Conservation (phyloP, 2,797 vertebrate genomes). For the Fratercula arctica region DNA sequence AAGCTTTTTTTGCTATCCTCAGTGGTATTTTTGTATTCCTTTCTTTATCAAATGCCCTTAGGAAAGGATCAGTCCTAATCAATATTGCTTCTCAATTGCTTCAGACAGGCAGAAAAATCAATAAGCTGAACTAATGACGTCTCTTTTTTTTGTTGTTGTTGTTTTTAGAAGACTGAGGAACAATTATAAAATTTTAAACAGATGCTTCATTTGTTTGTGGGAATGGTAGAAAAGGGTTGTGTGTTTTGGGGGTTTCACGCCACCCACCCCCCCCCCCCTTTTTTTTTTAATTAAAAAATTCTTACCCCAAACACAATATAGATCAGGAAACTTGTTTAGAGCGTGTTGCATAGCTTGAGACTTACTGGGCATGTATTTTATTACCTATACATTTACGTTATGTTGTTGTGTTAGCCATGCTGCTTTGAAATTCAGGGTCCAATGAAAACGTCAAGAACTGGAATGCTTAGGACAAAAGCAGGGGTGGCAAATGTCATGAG, state of each 20-base stretch:
- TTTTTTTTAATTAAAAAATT: neutral
- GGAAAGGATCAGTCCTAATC: constrained; percentile 81
- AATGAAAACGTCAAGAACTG: neutral
- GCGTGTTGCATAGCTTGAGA: neutral
- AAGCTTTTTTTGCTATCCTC: constrained; percentile 66
- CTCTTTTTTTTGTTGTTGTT: constrained; percentile 75
- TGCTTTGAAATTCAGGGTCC: neutral
- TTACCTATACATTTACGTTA: neutral
- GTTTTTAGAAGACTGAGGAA: constrained; percentile 25
- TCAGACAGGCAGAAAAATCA: constrained; percentile 78
- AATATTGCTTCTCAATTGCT: constrained; percentile 79
- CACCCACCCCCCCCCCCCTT: neutral
- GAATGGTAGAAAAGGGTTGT: neutral
- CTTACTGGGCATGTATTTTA: neutral
- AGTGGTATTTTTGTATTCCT: constrained; percentile 68
- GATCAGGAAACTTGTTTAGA: neutral
- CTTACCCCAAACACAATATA: neutral
- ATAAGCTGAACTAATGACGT: constrained; percentile 77
- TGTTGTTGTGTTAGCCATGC: neutral
- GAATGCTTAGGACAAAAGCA: neutral
- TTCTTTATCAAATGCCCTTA: constrained; percentile 75
- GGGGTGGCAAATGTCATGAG: neutral
- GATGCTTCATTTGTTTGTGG: constrained; percentile 8
- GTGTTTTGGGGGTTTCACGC: neutral
- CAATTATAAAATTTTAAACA: constrained; percentile 54